Evolutionary conservation across 2,797 vertebrate genomes (phyloP), one percentile per base, ranked within the genome.

Genomic region (Alcedo atthis): DNA sequence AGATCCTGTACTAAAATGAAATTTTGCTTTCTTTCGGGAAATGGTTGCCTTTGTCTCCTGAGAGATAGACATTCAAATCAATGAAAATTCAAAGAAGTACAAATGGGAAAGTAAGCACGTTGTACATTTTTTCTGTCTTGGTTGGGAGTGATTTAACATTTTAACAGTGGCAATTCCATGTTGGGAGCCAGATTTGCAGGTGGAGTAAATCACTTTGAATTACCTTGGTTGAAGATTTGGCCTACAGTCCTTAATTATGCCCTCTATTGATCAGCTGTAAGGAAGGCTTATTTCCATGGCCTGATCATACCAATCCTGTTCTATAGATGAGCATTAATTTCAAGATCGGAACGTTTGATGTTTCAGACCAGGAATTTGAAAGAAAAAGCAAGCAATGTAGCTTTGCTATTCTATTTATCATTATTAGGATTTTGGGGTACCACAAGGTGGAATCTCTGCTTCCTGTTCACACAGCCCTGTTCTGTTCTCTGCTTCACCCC

Each of bases 241-340:
- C 37, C 66, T 83, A 79, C 33, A 75, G 63, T 94, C 37, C 59
- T 89, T 93, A 89, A 92, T 91, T 93, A 89, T 82, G 51, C n/a
- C 45, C 55, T 66, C 9, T 83, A 76, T 89, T 79, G 81, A 90
- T 92, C 76, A 92, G 10, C 66, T 67, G 11, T 46, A 81, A 92
- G 45, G 48, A 69, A 84, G 68, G 4, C 28, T 87, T 76, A 40
- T 82, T 92, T 85, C 45, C 45, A 40, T 32, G 33, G 8, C 53
- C 7, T 21, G 81, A 53, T 92, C 66, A 67, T 35, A 35, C 19
- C 45, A 74, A 51, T 57, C n/a, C 21, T 87, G 17, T 69, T 80
- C 46, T 54, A 57, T 53, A 87, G 90, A 63, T 70, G 10, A 76
- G 3, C 13, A 40, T 4, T 33, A 25, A 75, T 75, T 85, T 76